Evolutionary conservation across 2,113 vertebrate genomes (phyloP), one percentile per base, ranked within the genome.

Genomic region (Meriones unguiculatus): DNA sequence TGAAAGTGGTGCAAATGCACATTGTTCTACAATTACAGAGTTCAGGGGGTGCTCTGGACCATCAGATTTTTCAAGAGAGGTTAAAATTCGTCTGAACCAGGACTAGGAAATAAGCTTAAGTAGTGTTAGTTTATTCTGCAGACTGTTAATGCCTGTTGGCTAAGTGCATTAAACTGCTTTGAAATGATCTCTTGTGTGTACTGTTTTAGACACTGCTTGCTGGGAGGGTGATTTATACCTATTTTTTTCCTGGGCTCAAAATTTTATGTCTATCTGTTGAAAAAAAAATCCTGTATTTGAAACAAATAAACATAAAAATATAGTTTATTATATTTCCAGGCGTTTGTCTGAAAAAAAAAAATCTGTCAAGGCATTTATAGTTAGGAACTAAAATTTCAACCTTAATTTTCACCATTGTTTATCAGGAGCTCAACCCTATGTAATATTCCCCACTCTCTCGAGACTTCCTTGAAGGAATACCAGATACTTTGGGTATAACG

Each of bases 281-380:
- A 93, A 93, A 93, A 93, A 96, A 93, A 96, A 57, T 28, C 69
- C 69, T 62, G 14, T 90, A 70, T 93, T 95, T 95, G 97, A 97
- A 97, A 95, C 94, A 97, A 98, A 91, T 97, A 97, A 97, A 97
- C 90, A 98, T 96, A 92, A 96, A 94, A 97, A 87, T 92, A 96
- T 77, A 94, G 87, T 89, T 97, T 97, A 94, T 93, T 88, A 28
- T 97, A 80, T 97, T 97, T 96, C 81, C 50, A 91, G 87, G 95
- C 6, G 0, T 95, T 96, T 95, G 28, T 94, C 85, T 93, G 90
- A 85, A 96, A 96, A 87, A 67, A 67, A 95, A 75, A 97, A 96
- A 96, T 93, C 96, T 88, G 91, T 96, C 94, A 97, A 96, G 95
- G 89, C 93, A 90, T 91, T 97, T 95, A 76, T 50, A 95, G 88